These are phyloP conservation scores for Zele albiditarsus DNA, from an alignment of 2,888 invertebrate genomes.

Conservation along the genomic window DNA sequence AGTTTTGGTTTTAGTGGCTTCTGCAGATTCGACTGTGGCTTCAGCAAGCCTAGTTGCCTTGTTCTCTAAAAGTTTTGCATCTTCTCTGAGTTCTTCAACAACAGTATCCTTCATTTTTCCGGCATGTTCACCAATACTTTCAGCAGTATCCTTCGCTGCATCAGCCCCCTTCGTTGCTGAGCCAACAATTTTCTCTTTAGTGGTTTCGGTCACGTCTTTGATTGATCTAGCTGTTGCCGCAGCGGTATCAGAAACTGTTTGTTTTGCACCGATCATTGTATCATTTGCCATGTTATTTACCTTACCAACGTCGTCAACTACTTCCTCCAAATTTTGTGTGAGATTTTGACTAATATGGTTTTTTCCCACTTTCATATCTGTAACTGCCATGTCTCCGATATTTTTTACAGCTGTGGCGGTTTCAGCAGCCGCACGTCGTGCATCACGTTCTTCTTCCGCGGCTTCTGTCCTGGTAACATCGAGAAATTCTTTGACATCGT, in stretches of 20 bases:
- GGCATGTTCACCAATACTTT: constrained; percentile 24
- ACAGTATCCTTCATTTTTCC: constrained; percentile 39
- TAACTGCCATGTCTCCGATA: constrained; percentile 36
- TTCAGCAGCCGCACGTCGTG: constrained; percentile 47
- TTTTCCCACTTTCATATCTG: constrained; percentile 39
- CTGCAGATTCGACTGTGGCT: constrained; percentile 45
- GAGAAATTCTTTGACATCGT: constrained; percentile 58
- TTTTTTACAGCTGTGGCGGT: constrained; percentile 24
- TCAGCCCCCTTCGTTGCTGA: not conserved
- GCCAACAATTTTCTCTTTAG: constrained; percentile 15
- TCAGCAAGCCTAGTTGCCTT: constrained; percentile 48
- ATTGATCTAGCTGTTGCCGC: constrained; percentile 23
- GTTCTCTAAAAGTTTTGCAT: constrained; percentile 40
- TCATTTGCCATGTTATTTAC: constrained; percentile 51
- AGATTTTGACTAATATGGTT: constrained; percentile 37
- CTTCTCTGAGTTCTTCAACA: constrained; percentile 44
- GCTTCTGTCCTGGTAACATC: constrained; percentile 51
- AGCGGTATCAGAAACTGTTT: not conserved
- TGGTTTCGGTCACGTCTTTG: constrained; percentile 23
- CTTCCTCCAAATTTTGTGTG: constrained; percentile 21
- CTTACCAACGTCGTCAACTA: constrained; percentile 30
- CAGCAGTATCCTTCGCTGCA: not conserved
- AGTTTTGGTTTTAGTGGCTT: constrained; percentile 44
- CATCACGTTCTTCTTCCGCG: constrained; percentile 50
- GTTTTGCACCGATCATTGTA: constrained; percentile 41